These are phyloP conservation scores for Nyctalus aviator DNA, from an alignment of 2,797 vertebrate species.

Conservation along the genomic window DNA sequence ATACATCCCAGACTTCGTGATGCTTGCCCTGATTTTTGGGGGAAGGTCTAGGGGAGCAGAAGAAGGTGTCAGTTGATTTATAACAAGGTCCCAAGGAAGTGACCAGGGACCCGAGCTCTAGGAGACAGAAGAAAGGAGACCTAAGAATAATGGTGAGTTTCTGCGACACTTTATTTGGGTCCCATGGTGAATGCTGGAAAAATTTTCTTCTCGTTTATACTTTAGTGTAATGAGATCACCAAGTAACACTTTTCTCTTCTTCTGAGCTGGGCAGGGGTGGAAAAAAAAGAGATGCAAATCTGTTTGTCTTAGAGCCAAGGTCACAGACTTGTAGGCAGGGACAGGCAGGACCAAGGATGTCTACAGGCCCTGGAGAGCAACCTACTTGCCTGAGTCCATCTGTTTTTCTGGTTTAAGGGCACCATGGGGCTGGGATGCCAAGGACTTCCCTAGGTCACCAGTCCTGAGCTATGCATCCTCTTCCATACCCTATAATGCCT, in stretches of 20 bases:
- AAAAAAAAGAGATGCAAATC: neutral
- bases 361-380: fast-evolving
- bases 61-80: neutral
- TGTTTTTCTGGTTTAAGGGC: neutral
- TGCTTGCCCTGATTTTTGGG: neutral
- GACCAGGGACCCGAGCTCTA: neutral
- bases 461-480: neutral
- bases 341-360: neutral
- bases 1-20: neutral
- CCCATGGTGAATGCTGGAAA: neutral
- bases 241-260: conserved; percentile 14
- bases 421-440: neutral
- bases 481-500: neutral
- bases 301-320: neutral
- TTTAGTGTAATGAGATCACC: neutral
- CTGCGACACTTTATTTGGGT: neutral
- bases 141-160: neutral
- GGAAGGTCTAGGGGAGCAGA: fast-evolving
- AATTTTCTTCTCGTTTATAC: neutral
- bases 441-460: neutral
- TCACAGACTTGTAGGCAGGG: neutral
- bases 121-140: neutral
- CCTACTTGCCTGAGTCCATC: neutral
- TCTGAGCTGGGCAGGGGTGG: neutral
- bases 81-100: neutral